A percentile compares a stretch with the other conserved stretches of the same genome.
phyloP scores from a whole-genome alignment of 2,797 vertebrate genomes.

The Amblyopsis hoosieri region DNA sequence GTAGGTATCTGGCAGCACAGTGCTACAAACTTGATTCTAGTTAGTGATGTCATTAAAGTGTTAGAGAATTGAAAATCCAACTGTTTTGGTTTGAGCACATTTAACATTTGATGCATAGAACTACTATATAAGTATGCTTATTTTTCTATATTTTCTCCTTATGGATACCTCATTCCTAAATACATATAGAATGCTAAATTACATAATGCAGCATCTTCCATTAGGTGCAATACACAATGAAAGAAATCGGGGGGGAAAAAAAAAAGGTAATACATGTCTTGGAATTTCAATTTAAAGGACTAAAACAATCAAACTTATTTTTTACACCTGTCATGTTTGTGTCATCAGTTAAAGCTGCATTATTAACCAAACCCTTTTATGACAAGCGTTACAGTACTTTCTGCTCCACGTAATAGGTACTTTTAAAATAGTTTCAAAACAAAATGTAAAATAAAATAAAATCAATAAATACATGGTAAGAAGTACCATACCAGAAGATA shows the following conservation, averaged over 20 bases:
- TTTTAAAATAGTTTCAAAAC: slow-evolving; percentile 41
- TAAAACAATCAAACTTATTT: neutral
- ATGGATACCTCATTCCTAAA: neutral
- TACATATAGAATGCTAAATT: neutral
- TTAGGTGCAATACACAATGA: neutral
- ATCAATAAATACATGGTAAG: slow-evolving; percentile 62
- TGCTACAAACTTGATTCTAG: neutral
- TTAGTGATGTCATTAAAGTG: neutral
- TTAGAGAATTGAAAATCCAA: too few relatives aligned
- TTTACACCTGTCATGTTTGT: neutral
- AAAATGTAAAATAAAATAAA: slow-evolving; percentile 13
- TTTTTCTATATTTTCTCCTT: neutral
- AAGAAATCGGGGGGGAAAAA: neutral
- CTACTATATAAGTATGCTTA: too few relatives aligned
- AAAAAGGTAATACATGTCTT: neutral
- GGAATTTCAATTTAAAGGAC: neutral
- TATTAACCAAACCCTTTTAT: slow-evolving; percentile 7
- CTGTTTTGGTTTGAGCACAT: neutral
- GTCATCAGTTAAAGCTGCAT: neutral
- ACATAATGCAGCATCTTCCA: neutral
- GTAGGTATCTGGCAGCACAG: neutral
- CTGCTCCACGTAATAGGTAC: slow-evolving; percentile 23
- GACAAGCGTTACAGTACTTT: neutral
- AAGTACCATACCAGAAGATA: slow-evolving; percentile 25
- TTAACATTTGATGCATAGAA: too few relatives aligned